These are phyloP conservation scores for Sinocyclocheilus maitianheensis DNA, from an alignment of 2,113 vertebrate species.

Conservation along the genomic window DNA sequence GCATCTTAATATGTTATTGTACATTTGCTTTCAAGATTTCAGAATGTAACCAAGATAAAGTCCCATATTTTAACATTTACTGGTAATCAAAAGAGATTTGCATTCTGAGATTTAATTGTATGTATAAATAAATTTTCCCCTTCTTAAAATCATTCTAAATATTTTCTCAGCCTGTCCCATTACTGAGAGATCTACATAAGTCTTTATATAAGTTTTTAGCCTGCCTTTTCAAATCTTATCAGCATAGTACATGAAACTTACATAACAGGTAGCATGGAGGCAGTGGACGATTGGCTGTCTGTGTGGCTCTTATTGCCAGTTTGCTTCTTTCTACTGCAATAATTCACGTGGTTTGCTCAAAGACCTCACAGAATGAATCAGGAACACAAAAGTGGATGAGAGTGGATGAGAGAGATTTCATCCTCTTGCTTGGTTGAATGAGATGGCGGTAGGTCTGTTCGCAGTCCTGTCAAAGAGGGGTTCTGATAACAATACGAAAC, in stretches of 20 bases:
- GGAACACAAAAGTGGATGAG: neutral
- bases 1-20: neutral
- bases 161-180: neutral
- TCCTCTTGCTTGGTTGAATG: neutral
- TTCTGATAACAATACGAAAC: neutral
- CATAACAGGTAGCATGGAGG: conserved; percentile 16
- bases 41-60: neutral
- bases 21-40: neutral
- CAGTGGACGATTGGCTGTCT: neutral
- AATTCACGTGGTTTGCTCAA: neutral
- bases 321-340: neutral
- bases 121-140: neutral
- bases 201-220: conserved; percentile 38
- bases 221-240: neutral
- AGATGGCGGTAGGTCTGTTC: neutral
- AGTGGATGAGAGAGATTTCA: neutral
- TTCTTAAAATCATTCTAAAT: neutral
- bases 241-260: conserved; percentile 23
- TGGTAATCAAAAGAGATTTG: neutral
- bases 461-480: neutral
- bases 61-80: neutral
- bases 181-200: conserved; percentile 1
- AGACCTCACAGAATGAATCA: neutral
- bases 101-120: neutral
- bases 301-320: neutral